A percentile compares a stretch with the other conserved stretches of the same genome.
Conservation (phyloP, 2,797 vertebrate genomes). For the Sebastes diploproa region DNA sequence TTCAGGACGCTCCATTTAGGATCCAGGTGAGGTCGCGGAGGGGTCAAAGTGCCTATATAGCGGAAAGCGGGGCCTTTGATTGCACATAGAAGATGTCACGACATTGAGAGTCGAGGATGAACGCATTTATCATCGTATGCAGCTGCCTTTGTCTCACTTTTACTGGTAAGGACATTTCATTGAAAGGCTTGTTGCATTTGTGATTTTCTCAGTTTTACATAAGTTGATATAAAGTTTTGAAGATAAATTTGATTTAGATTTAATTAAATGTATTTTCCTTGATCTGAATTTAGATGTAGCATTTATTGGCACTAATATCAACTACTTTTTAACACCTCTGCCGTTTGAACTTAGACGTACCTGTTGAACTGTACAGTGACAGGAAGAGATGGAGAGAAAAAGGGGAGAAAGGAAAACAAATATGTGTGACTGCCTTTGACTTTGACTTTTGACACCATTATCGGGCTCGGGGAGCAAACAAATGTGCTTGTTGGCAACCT, state of each 20-base stretch:
- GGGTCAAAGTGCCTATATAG: background rate
- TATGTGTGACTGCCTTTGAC: background rate
- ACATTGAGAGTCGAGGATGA: constrained; percentile 20
- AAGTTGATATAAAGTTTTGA: background rate
- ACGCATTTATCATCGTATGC: constrained; percentile 55
- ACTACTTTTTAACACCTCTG: background rate
- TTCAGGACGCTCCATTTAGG: background rate
- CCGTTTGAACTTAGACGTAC: no score
- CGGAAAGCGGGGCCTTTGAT: background rate
- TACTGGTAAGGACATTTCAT: constrained; percentile 69
- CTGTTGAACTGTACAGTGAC: background rate
- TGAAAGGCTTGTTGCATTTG: background rate
- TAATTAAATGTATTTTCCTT: background rate
- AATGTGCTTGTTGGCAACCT: constrained; percentile 1
- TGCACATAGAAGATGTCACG: constrained; percentile 47
- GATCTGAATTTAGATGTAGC: background rate
- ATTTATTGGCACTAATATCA: background rate
- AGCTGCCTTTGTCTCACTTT: constrained; percentile 61
- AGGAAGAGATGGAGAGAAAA: background rate
- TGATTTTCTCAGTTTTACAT: background rate
- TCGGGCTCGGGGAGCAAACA: constrained; percentile 6
- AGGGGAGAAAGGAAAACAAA: background rate
- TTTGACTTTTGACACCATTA: constrained; percentile 51
- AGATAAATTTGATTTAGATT: background rate
- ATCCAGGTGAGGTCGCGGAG: constrained; percentile 4